Conservation (phyloP, 2,113 vertebrate species). For the Maccullochella peelii region DNA sequence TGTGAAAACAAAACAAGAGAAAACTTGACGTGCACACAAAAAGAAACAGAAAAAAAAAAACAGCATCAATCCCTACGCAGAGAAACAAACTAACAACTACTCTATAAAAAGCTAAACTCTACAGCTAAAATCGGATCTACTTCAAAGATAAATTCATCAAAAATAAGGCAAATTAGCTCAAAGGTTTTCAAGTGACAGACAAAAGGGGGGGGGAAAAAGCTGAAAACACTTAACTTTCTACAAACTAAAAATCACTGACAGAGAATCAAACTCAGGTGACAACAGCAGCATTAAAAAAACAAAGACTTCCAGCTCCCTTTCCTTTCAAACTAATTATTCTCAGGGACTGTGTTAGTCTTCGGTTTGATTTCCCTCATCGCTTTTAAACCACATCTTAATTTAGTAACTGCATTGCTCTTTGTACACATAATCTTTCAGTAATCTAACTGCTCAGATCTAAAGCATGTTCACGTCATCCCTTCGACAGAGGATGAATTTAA, state of each 20-base stretch:
- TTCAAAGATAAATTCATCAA: constrained; percentile 72
- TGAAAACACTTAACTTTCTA: constrained; percentile 69
- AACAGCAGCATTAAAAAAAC: constrained; percentile 82
- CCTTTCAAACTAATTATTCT: constrained; percentile 58
- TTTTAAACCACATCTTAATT: constrained; percentile 65
- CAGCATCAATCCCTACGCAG: constrained; percentile 60
- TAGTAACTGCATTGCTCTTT: constrained; percentile 71
- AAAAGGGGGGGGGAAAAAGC: constrained; percentile 50
- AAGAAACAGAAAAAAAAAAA: constrained; percentile 53
- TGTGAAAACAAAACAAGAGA: constrained; percentile 53
- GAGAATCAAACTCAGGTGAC: constrained; percentile 75
- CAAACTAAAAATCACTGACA: constrained; percentile 73
- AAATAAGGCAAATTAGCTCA: constrained; percentile 77
- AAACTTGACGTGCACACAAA: constrained; percentile 57
- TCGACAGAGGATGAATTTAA: constrained; percentile 51
- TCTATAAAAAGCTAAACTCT: constrained; percentile 55
- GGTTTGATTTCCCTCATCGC: constrained; percentile 65
- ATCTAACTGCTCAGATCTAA: constrained; percentile 56
- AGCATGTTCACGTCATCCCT: constrained; percentile 34
- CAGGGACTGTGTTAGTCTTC: constrained; percentile 56
- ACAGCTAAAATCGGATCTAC: constrained; percentile 71
- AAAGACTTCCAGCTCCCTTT: constrained; percentile 72
- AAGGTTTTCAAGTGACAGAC: constrained; percentile 79
- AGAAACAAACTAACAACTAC: constrained; percentile 54
- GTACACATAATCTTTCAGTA: constrained; percentile 62